phyloP scores from a whole-genome alignment of 2,113 vertebrate species.

The Pantherophis guttatus region DNA sequence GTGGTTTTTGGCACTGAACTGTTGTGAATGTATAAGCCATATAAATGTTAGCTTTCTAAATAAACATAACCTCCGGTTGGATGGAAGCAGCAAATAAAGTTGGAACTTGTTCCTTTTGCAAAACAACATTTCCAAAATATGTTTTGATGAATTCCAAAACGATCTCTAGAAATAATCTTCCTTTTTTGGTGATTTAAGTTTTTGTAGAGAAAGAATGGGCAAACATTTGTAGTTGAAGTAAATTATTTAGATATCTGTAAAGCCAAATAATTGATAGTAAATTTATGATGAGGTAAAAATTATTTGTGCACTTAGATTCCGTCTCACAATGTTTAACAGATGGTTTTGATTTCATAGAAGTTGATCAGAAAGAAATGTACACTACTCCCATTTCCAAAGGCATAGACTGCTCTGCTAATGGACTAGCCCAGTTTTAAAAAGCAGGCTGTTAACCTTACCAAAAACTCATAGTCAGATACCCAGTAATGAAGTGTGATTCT shows the following conservation, averaged over 20 bases:
- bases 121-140: conserved; percentile 17
- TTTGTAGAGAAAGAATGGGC: background rate
- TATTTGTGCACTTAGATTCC: background rate
- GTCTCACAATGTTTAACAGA: background rate
- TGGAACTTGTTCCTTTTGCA: conserved; percentile 27
- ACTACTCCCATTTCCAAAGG: background rate
- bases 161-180: background rate
- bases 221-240: background rate
- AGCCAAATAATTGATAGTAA: background rate
- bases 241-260: background rate
- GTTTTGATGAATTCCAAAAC: background rate
- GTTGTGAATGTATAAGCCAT: conserved; percentile 29
- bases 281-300: background rate
- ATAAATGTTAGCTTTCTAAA: conserved; percentile 36
- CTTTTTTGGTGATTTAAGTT: background rate
- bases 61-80: conserved; percentile 28
- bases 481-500: background rate
- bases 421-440: background rate
- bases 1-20: conserved; percentile 24
- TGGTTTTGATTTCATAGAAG: background rate
- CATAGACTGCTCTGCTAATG: background rate
- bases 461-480: background rate
- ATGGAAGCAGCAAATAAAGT: conserved; percentile 30
- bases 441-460: background rate
- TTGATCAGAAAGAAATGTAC: background rate